phyloP scores from a whole-genome alignment of 2,888 invertebrate genomes.

The Dynastes grantii region DNA sequence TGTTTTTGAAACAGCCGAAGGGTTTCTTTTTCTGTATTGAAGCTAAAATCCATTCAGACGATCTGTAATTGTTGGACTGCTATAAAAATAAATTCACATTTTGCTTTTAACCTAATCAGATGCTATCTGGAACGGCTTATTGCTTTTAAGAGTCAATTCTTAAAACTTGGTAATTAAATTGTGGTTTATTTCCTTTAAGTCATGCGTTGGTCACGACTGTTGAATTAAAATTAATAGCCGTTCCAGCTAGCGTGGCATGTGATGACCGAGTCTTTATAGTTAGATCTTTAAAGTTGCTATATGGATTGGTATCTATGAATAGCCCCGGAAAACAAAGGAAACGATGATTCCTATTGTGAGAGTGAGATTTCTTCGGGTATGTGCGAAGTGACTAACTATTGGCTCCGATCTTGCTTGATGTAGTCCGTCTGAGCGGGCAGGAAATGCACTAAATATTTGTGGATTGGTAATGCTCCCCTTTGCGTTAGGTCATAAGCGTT shows the following conservation, averaged over 20 bases:
- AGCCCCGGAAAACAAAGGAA: constrained; percentile 31
- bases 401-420: constrained; percentile 7
- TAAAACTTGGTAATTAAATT: constrained; percentile 5
- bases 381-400: constrained; percentile 12
- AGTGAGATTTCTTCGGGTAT: constrained; percentile 4
- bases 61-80: neutral
- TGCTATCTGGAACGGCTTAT: neutral
- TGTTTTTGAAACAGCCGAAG: too few relatives aligned
- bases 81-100: neutral
- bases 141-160: neutral
- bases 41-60: too few relatives aligned
- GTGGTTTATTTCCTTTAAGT: constrained; percentile 4
- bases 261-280: constrained; percentile 27
- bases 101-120: neutral
- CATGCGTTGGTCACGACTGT: constrained; percentile 12
- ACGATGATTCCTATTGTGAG: constrained; percentile 27
- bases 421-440: constrained; percentile 4
- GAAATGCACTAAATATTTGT: constrained; percentile 35
- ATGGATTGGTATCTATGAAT: constrained; percentile 36
- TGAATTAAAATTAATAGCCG: constrained; percentile 8
- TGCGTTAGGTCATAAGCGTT: neutral
- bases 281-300: constrained; percentile 29
- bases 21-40: too few relatives aligned
- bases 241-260: constrained; percentile 6
- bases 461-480: neutral